These are phyloP conservation scores for Lissonota sp. DNA, from an alignment of 2,888 invertebrate genomes.

Conservation along the genomic window DNA sequence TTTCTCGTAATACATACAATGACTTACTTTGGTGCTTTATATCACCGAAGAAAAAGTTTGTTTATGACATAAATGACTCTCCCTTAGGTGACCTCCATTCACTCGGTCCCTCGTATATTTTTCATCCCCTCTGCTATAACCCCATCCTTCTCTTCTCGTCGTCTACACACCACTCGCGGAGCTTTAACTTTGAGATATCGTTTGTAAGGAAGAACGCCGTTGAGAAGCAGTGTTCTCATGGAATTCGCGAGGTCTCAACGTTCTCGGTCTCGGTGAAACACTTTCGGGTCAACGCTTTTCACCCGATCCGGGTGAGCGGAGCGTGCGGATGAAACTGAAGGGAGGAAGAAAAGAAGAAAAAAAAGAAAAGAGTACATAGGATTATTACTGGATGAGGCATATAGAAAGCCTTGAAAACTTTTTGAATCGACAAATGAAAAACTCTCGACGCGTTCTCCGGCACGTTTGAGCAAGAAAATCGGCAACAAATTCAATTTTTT, in stretches of 20 bases:
- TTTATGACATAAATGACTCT: not conserved
- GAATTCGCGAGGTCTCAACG: not conserved
- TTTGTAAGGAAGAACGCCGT: not conserved
- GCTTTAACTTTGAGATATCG: not conserved
- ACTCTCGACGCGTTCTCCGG: not conserved
- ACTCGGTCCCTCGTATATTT: not conserved
- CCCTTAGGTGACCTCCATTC: not conserved
- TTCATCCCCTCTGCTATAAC: not conserved
- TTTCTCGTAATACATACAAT: too few species aligned
- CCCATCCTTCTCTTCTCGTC: not conserved
- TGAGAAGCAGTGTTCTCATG: not conserved
- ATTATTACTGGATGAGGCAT: constrained; percentile 16
- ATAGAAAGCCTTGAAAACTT: constrained; percentile 46
- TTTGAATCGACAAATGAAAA: constrained; percentile 58
- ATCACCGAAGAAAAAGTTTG: too few species aligned
- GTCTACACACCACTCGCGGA: not conserved
- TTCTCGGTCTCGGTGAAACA: constrained; percentile 3
- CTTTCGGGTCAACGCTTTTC: constrained; percentile 55
- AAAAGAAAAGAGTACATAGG: not conserved
- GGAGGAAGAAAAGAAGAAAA: constrained; percentile 4
- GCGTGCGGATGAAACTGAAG: constrained; percentile 24
- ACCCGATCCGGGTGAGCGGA: constrained; percentile 54
- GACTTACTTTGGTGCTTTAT: too few species aligned
- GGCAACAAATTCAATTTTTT: not conserved
- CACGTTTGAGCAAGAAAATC: not conserved